These are phyloP conservation scores for Eilema sororculum DNA, from an alignment of 2,888 invertebrate species.

Conservation along the genomic window DNA sequence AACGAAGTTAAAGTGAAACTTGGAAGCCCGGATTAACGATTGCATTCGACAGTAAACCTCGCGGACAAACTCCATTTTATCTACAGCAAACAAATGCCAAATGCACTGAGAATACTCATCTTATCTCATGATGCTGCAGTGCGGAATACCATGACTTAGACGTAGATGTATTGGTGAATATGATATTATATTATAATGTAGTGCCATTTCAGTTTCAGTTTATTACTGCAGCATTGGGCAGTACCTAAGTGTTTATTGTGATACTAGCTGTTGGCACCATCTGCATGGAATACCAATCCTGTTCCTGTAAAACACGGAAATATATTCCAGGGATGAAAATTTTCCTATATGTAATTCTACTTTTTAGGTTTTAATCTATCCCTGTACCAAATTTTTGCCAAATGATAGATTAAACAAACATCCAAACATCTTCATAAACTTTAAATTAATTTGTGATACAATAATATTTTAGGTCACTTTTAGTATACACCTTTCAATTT, in stretches of 20 bases:
- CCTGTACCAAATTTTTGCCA: no score
- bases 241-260: not conserved
- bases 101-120: not conserved
- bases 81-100: conserved; percentile 10
- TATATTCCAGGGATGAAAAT: no score
- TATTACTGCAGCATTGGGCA: not conserved
- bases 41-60: conserved; percentile 48
- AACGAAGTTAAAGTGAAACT: conserved; percentile 24
- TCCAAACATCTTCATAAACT: no score
- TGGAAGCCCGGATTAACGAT: conserved; percentile 43
- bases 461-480: no score
- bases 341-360: no score
- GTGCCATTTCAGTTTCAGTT: not conserved
- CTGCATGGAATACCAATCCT: no score
- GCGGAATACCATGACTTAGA: not conserved
- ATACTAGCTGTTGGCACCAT: no score
- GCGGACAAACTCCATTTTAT: conserved; percentile 33
- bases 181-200: not conserved
- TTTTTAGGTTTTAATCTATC: no score
- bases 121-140: not conserved
- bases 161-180: not conserved
- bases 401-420: no score
- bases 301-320: no score
- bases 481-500: not conserved
- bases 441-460: no score